Conservation (phyloP, 2,113 vertebrate genomes). For the Eublepharis macularius region DNA sequence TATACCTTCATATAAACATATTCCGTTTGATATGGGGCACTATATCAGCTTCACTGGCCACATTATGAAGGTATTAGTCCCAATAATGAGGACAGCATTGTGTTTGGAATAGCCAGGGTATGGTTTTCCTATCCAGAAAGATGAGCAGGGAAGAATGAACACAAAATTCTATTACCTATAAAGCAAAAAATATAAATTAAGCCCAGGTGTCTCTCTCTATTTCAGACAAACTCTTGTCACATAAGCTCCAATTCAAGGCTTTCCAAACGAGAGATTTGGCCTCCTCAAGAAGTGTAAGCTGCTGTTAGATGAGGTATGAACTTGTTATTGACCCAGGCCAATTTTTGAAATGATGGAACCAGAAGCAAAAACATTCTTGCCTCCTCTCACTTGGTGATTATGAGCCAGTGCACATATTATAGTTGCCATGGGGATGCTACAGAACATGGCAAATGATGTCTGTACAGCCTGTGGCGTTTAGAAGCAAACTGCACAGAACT, state of each 20-base stretch:
- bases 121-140: background rate
- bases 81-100: background rate
- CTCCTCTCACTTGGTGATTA: background rate
- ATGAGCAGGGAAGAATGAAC: background rate
- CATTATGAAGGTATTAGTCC: background rate
- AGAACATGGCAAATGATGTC: background rate
- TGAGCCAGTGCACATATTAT: background rate
- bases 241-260: background rate
- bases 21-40: too few species aligned
- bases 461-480: background rate
- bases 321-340: background rate
- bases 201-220: background rate
- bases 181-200: background rate
- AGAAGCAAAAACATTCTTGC: background rate
- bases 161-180: background rate
- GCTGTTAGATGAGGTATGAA: background rate
- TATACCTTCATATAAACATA: too few species aligned
- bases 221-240: background rate
- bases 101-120: background rate
- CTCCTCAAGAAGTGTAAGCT: too few species aligned
- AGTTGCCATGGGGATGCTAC: background rate
- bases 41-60: background rate
- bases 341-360: background rate
- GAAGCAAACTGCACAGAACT: background rate
- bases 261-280: background rate